phyloP scores from a whole-genome alignment of 2,113 vertebrate species.

The Chaenogobius annularis region DNA sequence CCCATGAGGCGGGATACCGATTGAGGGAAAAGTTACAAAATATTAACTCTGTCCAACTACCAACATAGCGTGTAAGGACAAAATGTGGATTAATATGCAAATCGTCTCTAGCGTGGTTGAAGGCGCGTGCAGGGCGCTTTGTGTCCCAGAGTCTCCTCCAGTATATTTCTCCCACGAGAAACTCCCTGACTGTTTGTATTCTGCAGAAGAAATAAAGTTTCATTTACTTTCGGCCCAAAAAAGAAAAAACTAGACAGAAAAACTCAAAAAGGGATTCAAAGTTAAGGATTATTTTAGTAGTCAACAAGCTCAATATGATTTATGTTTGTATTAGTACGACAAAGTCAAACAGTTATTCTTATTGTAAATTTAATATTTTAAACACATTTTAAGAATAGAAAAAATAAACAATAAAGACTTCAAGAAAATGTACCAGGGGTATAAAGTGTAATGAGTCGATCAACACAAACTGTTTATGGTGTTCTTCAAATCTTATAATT shows the following conservation, averaged over 20 bases:
- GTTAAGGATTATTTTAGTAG: no score
- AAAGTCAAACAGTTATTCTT: no score
- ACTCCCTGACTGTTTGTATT: slow-evolving; percentile 80
- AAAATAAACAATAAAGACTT: no score
- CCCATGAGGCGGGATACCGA: slow-evolving; percentile 80
- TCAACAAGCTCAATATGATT: no score
- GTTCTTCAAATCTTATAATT: neutral
- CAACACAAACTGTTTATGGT: no score
- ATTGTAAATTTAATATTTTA: no score
- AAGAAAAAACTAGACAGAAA: neutral
- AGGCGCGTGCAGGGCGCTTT: slow-evolving; percentile 87
- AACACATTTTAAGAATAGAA: no score
- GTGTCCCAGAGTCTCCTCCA: slow-evolving; percentile 87
- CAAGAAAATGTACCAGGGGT: neutral
- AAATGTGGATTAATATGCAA: neutral
- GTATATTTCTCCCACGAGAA: slow-evolving; percentile 89
- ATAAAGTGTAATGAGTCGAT: neutral
- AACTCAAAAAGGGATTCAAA: neutral
- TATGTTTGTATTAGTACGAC: no score
- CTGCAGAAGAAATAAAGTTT: slow-evolving; percentile 58
- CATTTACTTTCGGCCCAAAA: neutral
- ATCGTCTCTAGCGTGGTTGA: slow-evolving; percentile 81
- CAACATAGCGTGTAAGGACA: neutral
- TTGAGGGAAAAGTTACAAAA: slow-evolving; percentile 38
- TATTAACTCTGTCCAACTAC: neutral